Evolutionary conservation across 2,888 invertebrate species (phyloP), one percentile per base, ranked within the genome.

Genomic region (Nemotelus nigrinus): DNA sequence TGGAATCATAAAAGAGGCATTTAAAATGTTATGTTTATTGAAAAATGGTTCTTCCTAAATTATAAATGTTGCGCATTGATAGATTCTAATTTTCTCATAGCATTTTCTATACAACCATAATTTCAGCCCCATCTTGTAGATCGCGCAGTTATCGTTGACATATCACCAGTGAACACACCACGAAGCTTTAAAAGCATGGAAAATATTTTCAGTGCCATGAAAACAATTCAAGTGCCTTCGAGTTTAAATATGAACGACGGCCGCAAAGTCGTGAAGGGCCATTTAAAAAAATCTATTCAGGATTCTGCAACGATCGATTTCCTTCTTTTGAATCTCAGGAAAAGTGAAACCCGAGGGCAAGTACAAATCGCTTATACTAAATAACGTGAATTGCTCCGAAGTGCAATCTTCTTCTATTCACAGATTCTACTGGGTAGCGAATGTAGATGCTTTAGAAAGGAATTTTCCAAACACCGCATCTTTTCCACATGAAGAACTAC

Each of bases 281-380:
- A 92, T 81, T 86, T 97, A 41, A 87, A 90, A 72, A 83, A 87
- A 6, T 81, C 82, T 2, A 86, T 89, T 3, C 89, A 92, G 10
- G 88, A 89, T 2, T 90, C 91, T 82, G 87, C 89, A 44, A 89
- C 90, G 43, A 84, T 94, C 72, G 89, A 95, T 84, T 98, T 98
- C 85, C 88, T 98, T 41, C 89, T 97, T 78, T 94, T 95, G 45
- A 98, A 98, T 87, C 88, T 98, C 74, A 90, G 93, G n/a, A 91
- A 92, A 83, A 88, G 89, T 8, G 89, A 90, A 80, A 87, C 90
- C 72, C 91, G 91, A 4, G 87, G 89, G 81, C 81, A 81, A 63
- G 79, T 50, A 39, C 6, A 8, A 5, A 6, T 3, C 25, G 25
- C 25, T 25, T 25, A 25, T 25, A 25, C 25, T 25, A 25, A 25